phyloP scores from a whole-genome alignment of 2,888 invertebrate species.

The Lepidocyrtinus sp. region DNA sequence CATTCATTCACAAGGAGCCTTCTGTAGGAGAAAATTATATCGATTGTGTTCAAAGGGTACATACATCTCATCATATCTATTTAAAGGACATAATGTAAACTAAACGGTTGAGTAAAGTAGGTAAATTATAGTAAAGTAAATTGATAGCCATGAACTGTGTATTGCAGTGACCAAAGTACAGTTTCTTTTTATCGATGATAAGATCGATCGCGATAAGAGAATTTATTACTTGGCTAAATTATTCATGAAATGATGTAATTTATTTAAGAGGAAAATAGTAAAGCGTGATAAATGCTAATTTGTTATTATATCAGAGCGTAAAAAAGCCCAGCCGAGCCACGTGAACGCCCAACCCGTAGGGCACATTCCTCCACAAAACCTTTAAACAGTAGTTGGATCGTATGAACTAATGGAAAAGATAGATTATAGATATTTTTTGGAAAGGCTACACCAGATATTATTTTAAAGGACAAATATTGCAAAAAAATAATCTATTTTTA shows the following conservation, averaged over 20 bases:
- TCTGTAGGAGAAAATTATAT: neutral
- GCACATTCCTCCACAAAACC: slow-evolving; percentile 32
- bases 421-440: slow-evolving; percentile 23
- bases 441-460: neutral
- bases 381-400: neutral
- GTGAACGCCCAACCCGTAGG: slow-evolving; percentile 68
- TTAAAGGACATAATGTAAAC: neutral
- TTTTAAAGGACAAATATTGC: slow-evolving; percentile 31
- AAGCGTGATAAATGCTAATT: slow-evolving; percentile 59
- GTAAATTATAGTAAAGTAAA: slow-evolving; percentile 13
- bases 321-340: too few species aligned
- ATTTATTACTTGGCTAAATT: slow-evolving; percentile 57
- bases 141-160: slow-evolving; percentile 43
- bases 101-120: neutral
- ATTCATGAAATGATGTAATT: slow-evolving; percentile 59
- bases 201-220: slow-evolving; percentile 34
- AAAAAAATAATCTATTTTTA: slow-evolving; percentile 31
- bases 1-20: neutral
- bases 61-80: neutral
- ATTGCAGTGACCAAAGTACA: neutral
- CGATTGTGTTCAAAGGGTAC: neutral
- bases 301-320: slow-evolving; percentile 27
- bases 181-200: neutral
- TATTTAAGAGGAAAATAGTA: slow-evolving; percentile 50
- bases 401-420: slow-evolving; percentile 21